A percentile compares a stretch with the other conserved stretches of the same genome.
Conservation (phyloP, 2,888 invertebrate species). For the Scaptomyza cyrtandrae region DNA sequence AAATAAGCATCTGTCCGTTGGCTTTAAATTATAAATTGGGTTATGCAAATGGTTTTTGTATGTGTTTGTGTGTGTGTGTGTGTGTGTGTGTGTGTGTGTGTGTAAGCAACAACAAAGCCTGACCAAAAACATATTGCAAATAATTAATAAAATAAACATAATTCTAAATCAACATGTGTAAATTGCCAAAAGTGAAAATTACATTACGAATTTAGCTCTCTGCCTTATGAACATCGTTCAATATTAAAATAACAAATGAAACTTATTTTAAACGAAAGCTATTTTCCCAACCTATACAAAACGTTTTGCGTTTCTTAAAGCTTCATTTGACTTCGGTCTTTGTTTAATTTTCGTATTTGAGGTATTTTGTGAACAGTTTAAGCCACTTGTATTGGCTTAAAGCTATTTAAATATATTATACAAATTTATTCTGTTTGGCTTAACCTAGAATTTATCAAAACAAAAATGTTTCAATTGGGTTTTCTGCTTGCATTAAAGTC, state of each 20-base stretch:
- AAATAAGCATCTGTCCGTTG: conserved; percentile 61
- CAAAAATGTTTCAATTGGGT: not conserved
- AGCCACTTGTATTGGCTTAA: conserved; percentile 12
- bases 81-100: conserved; percentile 1
- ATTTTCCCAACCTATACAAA: not conserved
- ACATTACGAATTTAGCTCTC: not conserved
- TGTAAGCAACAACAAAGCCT: conserved; percentile 11
- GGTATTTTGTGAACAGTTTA: not conserved
- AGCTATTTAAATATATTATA: conserved; percentile 24
- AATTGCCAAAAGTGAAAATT: conserved; percentile 13
- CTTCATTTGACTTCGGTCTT: not conserved
- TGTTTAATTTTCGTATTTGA: conserved; percentile 1
- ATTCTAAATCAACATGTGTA: not conserved
- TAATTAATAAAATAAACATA: conserved; percentile 24
- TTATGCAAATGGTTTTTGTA: conserved; percentile 51
- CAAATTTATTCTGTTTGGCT: conserved; percentile 9
- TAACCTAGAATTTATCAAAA: too few relatives aligned
- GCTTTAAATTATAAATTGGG: conserved; percentile 57
- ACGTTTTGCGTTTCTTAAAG: not conserved
- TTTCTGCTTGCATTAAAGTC: too few relatives aligned
- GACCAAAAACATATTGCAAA: conserved; percentile 26
- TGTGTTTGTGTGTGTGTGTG: not conserved
- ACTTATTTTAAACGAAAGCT: not conserved
- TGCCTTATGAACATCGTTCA: not conserved
- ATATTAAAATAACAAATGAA: not conserved